Evolutionary conservation across 2,797 vertebrate species (phyloP), one percentile per base, ranked within the genome.

Genomic region (Anas acuta): DNA sequence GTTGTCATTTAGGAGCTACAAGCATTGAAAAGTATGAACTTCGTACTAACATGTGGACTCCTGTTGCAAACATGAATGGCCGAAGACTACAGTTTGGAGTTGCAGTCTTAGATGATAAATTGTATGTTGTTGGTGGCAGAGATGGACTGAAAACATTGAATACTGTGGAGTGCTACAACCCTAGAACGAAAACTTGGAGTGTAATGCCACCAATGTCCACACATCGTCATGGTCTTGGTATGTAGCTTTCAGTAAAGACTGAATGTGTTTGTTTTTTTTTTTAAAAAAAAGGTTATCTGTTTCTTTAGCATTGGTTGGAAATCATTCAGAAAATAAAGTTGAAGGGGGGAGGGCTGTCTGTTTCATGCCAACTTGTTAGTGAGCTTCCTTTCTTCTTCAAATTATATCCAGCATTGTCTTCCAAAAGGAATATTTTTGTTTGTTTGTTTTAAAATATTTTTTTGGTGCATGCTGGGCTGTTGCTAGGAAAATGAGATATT

Each of bases 121-220:
- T 99, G 33, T 99, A 99, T n/a, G 99, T 99, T 94, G 99, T 99
- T 51, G 99, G 99, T 41, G 99, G 99, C 45, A 98, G 99, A 95
- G 99, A 99, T 32, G 99, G 99, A 71, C 98, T 99, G 79, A 99
- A 99, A 97, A 99, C 99, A 11, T 97, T 99, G 64, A 99, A 99
- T 97, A 99, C 99, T 1, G 99, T 99, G 90, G 99, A 99, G 93
- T 99, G 99, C 97, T 99, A 99, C 97, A 99, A 99, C 93, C 99
- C 99, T 8, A 98, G 98, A 94, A 99, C 98, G 75, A 99, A 99
- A 98, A 98, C 98, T 20, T 99, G 99, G 99, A 99, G 99, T 54
- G 98, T 99, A 92, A 99, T 99, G 99, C 99, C 99, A 12, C 99
- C 99, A 21, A 99, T 99, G 99, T 99, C 99, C 74, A 99, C 99